Percentiles rank a stretch among this genome's conserved stretches.
phyloP scores from a whole-genome alignment of 1,140 invertebrate genomes.

The Drosophila subobscura region DNA sequence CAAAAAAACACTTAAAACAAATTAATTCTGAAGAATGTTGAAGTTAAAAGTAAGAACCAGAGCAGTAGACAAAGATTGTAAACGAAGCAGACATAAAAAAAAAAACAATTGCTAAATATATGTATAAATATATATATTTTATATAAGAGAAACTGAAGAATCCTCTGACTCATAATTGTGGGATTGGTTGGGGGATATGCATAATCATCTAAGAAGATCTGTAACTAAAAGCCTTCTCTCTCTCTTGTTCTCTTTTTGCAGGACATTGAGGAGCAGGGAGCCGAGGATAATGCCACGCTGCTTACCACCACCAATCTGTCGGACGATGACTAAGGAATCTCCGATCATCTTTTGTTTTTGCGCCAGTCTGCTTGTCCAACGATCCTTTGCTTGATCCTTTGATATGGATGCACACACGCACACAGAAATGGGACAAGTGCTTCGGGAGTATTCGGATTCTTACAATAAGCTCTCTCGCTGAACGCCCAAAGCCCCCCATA shows the following conservation, averaged over 20 bases:
- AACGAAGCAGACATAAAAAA: constrained; percentile 25
- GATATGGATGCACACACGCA: too few relatives aligned
- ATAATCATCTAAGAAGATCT: constrained; percentile 3
- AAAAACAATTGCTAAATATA: constrained; percentile 57
- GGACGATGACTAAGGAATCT: constrained; percentile 72
- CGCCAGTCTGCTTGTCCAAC: constrained; percentile 13
- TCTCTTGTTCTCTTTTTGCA: constrained; percentile 21
- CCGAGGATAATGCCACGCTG: constrained; percentile 80
- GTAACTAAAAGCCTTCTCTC: background rate
- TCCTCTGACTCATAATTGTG: background rate
- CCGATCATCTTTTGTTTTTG: background rate
- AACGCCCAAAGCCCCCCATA: constrained; percentile 27
- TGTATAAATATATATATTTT: constrained; percentile 44
- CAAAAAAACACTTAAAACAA: constrained; percentile 8
- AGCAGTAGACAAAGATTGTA: constrained; percentile 41
- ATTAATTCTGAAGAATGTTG: constrained; percentile 1
- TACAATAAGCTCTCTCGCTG: constrained; percentile 20
- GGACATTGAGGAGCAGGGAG: constrained; percentile 80
- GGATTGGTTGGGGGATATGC: background rate
- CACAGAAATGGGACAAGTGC: too few relatives aligned
- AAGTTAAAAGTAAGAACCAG: constrained; percentile 4
- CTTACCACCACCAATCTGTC: constrained; percentile 79
- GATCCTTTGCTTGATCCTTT: background rate
- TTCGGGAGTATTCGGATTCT: constrained; percentile 10
- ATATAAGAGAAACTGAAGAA: constrained; percentile 29